Evolutionary conservation across 2,113 vertebrate species (phyloP).

Genomic region (Amphilophus citrinellus): DNA sequence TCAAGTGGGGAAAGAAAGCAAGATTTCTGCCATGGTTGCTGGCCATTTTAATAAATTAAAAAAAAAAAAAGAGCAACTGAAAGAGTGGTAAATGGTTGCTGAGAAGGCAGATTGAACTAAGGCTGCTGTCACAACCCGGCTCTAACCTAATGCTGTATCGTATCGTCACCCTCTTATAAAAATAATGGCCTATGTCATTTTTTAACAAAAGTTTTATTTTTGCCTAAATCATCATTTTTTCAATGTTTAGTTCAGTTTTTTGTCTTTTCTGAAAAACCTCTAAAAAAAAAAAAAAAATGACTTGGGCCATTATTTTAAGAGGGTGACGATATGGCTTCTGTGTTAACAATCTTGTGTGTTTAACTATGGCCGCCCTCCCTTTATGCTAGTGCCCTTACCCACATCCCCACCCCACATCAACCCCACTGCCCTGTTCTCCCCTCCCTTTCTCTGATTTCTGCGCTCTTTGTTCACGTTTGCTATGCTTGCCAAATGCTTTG

Average conservation of each 20-base stretch:
- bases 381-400: constrained; percentile 61
- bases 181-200: no score
- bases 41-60: background rate
- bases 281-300: no score
- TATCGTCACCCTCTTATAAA: background rate
- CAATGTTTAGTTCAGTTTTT: no score
- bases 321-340: constrained; percentile 44
- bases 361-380: constrained; percentile 59
- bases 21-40: constrained; percentile 40
- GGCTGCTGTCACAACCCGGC: constrained; percentile 46
- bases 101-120: constrained; percentile 62
- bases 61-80: constrained; percentile 2
- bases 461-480: constrained; percentile 84
- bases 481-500: constrained; percentile 85
- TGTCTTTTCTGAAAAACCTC: no score
- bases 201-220: no score
- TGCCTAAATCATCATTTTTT: no score
- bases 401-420: constrained; percentile 51
- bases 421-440: constrained; percentile 49
- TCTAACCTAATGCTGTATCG: constrained; percentile 63
- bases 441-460: constrained; percentile 63
- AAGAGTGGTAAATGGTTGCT: constrained; percentile 65
- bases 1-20: constrained; percentile 27
- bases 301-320: no score
- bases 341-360: constrained; percentile 70